Evolutionary conservation across 2,888 invertebrate genomes (phyloP), one percentile per base, ranked within the genome.

Genomic region (Macaria liturata): DNA sequence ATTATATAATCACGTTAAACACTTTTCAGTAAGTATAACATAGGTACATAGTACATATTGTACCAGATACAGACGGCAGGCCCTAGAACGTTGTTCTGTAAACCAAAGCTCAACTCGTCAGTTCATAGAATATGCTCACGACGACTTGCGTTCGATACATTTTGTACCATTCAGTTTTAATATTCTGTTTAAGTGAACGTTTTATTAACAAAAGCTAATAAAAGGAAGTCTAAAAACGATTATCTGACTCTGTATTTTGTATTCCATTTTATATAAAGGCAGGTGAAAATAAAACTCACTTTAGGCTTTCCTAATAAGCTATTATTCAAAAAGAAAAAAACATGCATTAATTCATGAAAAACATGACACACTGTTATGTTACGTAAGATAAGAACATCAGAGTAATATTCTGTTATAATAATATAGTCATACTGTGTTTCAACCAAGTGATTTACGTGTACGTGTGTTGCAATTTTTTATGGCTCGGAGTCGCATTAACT

Each of bases 171-270:
- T 76, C 67, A 66, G 61, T 76, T 78, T 83, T 83, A 68, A 45
- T 76, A 75, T 83, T 80, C 76, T 78, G 78, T 85, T 83, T 72
- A 78, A 79, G 76, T 86, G 83, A 85, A 78, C 75, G 75, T 87
- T 88, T 88, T 88, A 88, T 83, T 88, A 90, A 88, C 85, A 84
- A 88, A 88, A 81, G 83, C 84, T 86, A 88, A 86, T 88, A 86
- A 89, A 88, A 80, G 62, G 74, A 80, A 78, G 71, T 74, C 74
- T 80, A 76, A 77, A 75, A 77, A 57, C 56, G 55, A 64, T 53
- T 40, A 49, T 40, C 57, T 53, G 59, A 46, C 67, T 65, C 64
- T 72, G 70, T 73, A 62, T 57, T 73, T 76, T 71, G 49, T 40
- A 34, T 55, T 46, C 20, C 20, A 20, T 20, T 20, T 20, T 20